These are phyloP conservation scores for Pterophyllum scalare DNA, from an alignment of 2,113 vertebrate genomes.

Conservation along the genomic window DNA sequence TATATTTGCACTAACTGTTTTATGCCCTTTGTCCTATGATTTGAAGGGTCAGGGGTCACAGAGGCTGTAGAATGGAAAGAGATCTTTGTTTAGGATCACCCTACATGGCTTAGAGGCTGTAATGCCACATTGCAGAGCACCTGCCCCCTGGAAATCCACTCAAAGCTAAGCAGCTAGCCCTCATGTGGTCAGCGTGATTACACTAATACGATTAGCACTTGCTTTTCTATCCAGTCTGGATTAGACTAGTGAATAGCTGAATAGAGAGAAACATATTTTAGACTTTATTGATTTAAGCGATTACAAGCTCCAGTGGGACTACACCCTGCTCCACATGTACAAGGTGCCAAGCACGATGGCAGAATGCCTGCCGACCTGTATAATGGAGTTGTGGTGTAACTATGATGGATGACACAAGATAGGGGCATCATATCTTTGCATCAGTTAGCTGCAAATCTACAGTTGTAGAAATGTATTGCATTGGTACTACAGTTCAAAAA, in stretches of 20 bases:
- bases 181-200: conserved; percentile 68
- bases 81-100: conserved; percentile 16
- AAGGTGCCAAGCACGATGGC: neutral
- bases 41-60: neutral
- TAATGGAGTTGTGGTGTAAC: neutral
- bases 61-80: conserved; percentile 5
- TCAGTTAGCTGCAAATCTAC: neutral
- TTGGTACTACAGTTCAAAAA: neutral
- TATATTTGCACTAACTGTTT: neutral
- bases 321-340: neutral
- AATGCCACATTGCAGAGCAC: conserved; percentile 50
- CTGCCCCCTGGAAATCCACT: conserved; percentile 63
- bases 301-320: conserved; percentile 50
- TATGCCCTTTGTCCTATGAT: neutral
- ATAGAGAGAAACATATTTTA: conserved; percentile 63
- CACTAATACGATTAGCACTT: conserved; percentile 67
- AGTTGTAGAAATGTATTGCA: neutral
- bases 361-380: neutral
- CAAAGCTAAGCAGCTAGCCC: conserved; percentile 59
- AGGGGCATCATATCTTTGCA: neutral
- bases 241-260: conserved; percentile 58
- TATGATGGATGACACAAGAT: conserved; percentile 2
- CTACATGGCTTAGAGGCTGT: conserved; percentile 39
- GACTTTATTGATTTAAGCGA: conserved; percentile 59
- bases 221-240: conserved; percentile 60